These are phyloP conservation scores for Cebidichthys violaceus DNA, from an alignment of 2,113 vertebrate genomes.

Conservation along the genomic window DNA sequence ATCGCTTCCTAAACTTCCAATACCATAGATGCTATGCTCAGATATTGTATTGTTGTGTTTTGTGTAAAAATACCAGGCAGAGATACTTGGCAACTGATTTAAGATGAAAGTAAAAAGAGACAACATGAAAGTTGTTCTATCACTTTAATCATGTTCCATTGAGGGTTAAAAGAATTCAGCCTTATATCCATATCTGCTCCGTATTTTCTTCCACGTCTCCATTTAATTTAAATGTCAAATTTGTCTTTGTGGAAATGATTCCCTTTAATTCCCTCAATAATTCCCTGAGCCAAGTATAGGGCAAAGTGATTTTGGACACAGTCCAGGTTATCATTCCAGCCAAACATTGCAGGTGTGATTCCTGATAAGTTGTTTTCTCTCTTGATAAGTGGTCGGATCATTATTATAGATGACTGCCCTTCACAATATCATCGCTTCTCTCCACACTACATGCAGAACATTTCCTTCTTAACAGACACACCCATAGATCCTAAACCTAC, in stretches of 20 bases:
- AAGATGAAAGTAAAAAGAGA: not conserved
- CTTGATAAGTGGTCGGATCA: slow-evolving; percentile 5
- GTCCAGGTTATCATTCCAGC: not conserved
- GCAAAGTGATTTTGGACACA: not conserved
- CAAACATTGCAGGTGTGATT: slow-evolving; percentile 4
- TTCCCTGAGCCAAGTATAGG: not conserved
- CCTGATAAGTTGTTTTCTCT: slow-evolving; percentile 16
- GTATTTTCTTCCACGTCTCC: no score
- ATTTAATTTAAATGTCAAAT: not conserved
- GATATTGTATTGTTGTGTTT: not conserved
- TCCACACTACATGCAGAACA: not conserved
- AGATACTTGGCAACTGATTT: not conserved
- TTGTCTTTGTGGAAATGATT: not conserved
- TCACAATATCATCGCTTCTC: not conserved
- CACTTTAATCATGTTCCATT: not conserved
- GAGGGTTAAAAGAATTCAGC: not conserved
- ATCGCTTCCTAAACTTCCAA: not conserved
- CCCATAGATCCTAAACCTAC: not conserved
- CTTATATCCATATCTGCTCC: not conserved
- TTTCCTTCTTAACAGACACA: not conserved
- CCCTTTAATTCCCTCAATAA: not conserved
- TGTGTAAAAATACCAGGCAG: not conserved
- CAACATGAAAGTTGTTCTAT: not conserved
- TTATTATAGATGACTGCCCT: slow-evolving; percentile 18
- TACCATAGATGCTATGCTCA: not conserved